Percentiles rank a stretch among this genome's conserved stretches.
Evolutionary conservation across 1,140 invertebrate species (phyloP).

Genomic region (Linepithema humile): DNA sequence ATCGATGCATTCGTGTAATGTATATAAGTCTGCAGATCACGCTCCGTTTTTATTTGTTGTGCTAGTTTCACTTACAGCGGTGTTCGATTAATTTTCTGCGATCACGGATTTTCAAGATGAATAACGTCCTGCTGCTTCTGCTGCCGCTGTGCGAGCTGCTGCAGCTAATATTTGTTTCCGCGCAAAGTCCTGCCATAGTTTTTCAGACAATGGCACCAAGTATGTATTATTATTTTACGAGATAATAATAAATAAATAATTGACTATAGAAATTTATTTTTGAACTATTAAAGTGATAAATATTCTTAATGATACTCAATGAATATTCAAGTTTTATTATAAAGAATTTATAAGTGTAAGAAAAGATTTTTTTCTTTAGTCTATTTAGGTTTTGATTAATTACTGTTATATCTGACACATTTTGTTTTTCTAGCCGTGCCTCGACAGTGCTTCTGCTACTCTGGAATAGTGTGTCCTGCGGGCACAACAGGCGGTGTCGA

Average conservation of each 20-base stretch:
- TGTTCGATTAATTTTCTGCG: neutral
- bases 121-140: neutral
- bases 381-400: constrained; percentile 3
- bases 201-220: neutral
- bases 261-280: neutral
- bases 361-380: neutral
- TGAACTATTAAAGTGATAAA: constrained; percentile 14
- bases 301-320: neutral
- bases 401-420: neutral
- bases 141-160: neutral
- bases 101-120: constrained; percentile 1
- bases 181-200: constrained; percentile 18
- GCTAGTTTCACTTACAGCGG: neutral
- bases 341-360: neutral
- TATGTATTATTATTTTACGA: constrained; percentile 26
- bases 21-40: neutral
- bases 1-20: constrained; percentile 3
- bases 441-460: constrained; percentile 75
- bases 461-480: constrained; percentile 74
- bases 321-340: neutral
- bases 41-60: constrained; percentile 4
- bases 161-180: neutral
- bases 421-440: constrained; percentile 49
- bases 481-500: constrained; percentile 86
- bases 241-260: neutral